These are phyloP conservation scores for Cenopis cana DNA, from an alignment of 2,888 invertebrate genomes.

Conservation along the genomic window DNA sequence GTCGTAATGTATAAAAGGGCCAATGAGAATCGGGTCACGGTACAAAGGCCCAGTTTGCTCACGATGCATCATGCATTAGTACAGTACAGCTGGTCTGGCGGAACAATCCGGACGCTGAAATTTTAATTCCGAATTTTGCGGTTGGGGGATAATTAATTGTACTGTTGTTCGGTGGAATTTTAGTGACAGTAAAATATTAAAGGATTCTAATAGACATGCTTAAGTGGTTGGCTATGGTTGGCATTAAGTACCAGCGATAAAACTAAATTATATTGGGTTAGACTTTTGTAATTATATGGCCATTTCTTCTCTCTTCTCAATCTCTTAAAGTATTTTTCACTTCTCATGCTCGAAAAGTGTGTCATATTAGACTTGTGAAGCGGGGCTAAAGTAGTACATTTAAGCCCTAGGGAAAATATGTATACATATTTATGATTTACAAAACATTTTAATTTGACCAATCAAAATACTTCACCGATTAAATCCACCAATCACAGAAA, in stretches of 20 bases:
- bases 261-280: too few species aligned
- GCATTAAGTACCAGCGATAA: background rate
- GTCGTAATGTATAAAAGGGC: slow-evolving; percentile 53
- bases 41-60: slow-evolving; percentile 56
- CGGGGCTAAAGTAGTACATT: too few species aligned
- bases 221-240: background rate
- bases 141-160: slow-evolving; percentile 15
- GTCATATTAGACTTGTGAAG: too few species aligned
- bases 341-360: too few species aligned
- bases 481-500: too few species aligned
- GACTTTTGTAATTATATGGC: too few species aligned
- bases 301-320: background rate
- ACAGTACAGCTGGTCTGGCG: slow-evolving; percentile 50
- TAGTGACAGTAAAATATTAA: background rate
- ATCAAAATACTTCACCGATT: too few species aligned
- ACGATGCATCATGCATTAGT: slow-evolving; percentile 61
- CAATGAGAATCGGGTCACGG: slow-evolving; percentile 61
- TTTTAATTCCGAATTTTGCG: slow-evolving; percentile 35
- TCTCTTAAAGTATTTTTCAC: background rate
- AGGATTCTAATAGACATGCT: background rate
- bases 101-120: slow-evolving; percentile 31
- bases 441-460: too few species aligned
- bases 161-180: background rate
- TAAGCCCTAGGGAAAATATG: too few species aligned
- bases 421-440: too few species aligned